These are phyloP conservation scores for Drosophila seguyi DNA, from an alignment of 1,140 invertebrate species.

Conservation along the genomic window DNA sequence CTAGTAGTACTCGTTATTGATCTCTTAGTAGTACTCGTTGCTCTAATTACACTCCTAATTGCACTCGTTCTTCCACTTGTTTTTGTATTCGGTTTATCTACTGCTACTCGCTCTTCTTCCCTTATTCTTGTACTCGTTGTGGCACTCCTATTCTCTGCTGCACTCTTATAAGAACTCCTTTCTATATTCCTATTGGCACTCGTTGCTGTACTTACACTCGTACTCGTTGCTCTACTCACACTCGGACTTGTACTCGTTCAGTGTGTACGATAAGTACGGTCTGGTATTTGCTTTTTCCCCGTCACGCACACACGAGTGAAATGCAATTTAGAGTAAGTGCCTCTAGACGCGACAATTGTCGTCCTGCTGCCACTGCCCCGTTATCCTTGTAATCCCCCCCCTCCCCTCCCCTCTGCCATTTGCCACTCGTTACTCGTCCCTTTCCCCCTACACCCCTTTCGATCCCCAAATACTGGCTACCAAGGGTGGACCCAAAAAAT, in stretches of 20 bases:
- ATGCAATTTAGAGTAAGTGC: slow-evolving; percentile 78
- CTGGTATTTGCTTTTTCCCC: slow-evolving; percentile 49
- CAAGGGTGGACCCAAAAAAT: slow-evolving; percentile 45
- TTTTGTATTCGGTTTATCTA: neutral
- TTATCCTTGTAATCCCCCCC: neutral
- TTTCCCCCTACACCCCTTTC: neutral
- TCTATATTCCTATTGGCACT: neutral
- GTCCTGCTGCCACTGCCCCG: slow-evolving; percentile 28
- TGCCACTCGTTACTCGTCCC: neutral
- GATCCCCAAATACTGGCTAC: slow-evolving; percentile 8
- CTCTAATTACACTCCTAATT: neutral
- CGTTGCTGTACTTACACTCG: neutral
- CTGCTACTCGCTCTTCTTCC: neutral
- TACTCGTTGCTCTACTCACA: neutral
- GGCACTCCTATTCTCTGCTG: neutral
- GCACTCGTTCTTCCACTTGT: neutral
- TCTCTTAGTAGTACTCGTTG: neutral
- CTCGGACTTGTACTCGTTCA: neutral
- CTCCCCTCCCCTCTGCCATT: neutral
- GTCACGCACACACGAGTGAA: slow-evolving; percentile 58
- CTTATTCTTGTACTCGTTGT: neutral
- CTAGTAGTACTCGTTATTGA: neutral
- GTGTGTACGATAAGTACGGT: slow-evolving; percentile 19
- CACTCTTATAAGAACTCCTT: neutral
- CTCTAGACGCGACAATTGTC: slow-evolving; percentile 78